Conservation (phyloP, 2,797 vertebrate species). For the Gymnopithys bicolor region DNA sequence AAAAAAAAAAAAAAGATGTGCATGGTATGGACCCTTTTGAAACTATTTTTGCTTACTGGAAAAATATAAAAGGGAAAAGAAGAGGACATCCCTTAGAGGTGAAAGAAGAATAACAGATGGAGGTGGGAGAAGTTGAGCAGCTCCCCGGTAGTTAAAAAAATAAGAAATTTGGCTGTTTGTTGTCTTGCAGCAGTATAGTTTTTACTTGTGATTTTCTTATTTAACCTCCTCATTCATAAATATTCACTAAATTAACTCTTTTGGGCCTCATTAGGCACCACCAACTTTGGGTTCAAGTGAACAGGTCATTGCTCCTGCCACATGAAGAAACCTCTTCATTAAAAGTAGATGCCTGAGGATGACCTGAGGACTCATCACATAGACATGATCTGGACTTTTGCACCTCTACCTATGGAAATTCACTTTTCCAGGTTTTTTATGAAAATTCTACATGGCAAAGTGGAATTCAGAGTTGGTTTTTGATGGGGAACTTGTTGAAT, state of each 20-base stretch:
- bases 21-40: fast-evolving
- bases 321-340: not conserved
- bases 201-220: not conserved
- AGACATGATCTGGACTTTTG: not conserved
- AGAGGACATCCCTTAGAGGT: not conserved
- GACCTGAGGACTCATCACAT: not conserved
- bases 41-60: not conserved
- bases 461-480: not conserved
- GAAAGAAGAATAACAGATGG: not conserved
- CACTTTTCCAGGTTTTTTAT: not conserved
- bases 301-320: not conserved
- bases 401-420: not conserved
- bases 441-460: not conserved
- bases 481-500: not conserved
- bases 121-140: not conserved
- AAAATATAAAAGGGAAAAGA: not conserved
- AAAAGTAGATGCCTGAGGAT: not conserved
- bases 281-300: not conserved
- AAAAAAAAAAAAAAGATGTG: no score
- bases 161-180: not conserved
- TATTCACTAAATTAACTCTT: not conserved
- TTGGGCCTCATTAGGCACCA: not conserved
- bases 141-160: not conserved
- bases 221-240: not conserved
- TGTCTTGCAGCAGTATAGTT: not conserved